phyloP scores from a whole-genome alignment of 2,888 invertebrate species.

The Gymnoscelis rufifasciata region DNA sequence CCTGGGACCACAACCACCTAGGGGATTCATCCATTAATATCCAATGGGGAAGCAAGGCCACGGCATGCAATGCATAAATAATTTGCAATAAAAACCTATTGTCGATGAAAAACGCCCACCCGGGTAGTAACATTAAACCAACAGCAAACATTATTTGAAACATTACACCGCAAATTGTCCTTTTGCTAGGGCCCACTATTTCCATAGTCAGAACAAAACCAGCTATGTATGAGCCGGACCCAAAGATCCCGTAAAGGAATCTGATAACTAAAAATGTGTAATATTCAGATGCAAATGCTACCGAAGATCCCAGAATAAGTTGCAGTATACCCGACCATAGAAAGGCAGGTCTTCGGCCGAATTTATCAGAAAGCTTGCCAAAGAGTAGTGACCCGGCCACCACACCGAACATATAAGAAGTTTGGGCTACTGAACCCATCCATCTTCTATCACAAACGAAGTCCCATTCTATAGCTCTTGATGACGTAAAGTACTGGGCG shows the following conservation, averaged over 20 bases:
- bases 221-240: slow-evolving; percentile 86
- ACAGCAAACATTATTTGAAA: slow-evolving; percentile 89
- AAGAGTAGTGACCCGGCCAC: slow-evolving; percentile 87
- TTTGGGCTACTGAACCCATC: slow-evolving; percentile 90
- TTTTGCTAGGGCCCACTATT: slow-evolving; percentile 87
- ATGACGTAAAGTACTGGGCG: slow-evolving; percentile 83
- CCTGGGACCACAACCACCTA: slow-evolving; percentile 92
- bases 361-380: slow-evolving; percentile 88
- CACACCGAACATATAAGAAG: slow-evolving; percentile 90
- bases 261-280: slow-evolving; percentile 83
- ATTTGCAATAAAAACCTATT: slow-evolving; percentile 86
- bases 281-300: slow-evolving; percentile 87
- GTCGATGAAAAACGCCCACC: slow-evolving; percentile 88
- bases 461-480: slow-evolving; percentile 89
- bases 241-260: slow-evolving; percentile 88
- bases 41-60: slow-evolving; percentile 86
- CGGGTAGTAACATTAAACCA: slow-evolving; percentile 89
- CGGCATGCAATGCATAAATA: slow-evolving; percentile 86
- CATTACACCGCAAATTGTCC: slow-evolving; percentile 88
- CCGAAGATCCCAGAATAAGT: slow-evolving; percentile 83
- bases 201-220: slow-evolving; percentile 89
- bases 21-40: slow-evolving; percentile 93
- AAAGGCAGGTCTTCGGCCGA: slow-evolving; percentile 88
- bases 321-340: slow-evolving; percentile 87
- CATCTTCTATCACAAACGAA: slow-evolving; percentile 89